These are phyloP conservation scores for Nothoprocta pentlandii DNA, from an alignment of 2,113 vertebrate genomes.

Conservation along the genomic window DNA sequence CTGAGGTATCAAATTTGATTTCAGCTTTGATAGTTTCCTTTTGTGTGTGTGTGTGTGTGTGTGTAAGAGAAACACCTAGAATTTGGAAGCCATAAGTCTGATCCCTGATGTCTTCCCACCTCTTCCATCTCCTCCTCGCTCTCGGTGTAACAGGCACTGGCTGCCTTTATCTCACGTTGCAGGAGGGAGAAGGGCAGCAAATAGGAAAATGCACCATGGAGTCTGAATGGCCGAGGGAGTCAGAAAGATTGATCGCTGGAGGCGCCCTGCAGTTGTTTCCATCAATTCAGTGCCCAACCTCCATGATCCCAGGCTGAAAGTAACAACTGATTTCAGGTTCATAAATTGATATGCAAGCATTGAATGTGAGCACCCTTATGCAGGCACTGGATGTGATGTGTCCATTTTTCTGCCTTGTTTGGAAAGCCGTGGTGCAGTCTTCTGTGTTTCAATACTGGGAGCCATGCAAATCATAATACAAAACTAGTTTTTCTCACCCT, in stretches of 20 bases:
- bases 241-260: neutral
- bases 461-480: neutral
- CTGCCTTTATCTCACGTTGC: neutral
- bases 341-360: neutral
- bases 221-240: neutral
- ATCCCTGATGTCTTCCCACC: neutral
- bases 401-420: neutral
- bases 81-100: neutral
- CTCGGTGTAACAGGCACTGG: neutral
- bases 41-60: accelerated
- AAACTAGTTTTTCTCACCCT: neutral
- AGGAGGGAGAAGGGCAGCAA: neutral
- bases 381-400: neutral
- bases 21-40: neutral
- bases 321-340: neutral
- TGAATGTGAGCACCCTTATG: accelerated
- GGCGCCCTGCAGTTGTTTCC: neutral
- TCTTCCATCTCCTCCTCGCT: neutral
- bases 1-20: neutral
- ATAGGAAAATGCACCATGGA: neutral
- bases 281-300: neutral
- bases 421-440: neutral
- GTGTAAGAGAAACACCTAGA: neutral
- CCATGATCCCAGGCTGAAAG: neutral
- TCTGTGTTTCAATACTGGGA: neutral